A percentile compares a stretch with the other conserved stretches of the same genome.
Evolutionary conservation across 2,888 invertebrate genomes (phyloP).

Genomic region (Brachyopa scutellaris): DNA sequence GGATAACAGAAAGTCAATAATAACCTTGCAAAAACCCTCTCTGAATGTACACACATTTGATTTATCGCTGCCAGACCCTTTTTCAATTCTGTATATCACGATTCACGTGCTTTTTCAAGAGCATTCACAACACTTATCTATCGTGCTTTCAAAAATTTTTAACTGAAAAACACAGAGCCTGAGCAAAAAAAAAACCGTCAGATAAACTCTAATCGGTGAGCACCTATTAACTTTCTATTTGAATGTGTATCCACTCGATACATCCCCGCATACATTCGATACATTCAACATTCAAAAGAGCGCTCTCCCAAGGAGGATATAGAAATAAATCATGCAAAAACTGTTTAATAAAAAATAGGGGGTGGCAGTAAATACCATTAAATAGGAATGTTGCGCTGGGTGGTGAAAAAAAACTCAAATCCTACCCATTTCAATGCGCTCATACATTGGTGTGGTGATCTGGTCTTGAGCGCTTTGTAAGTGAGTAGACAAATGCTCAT

Average conservation of each 20-base stretch:
- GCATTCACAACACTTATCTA: conserved; percentile 11
- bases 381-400: conserved; percentile 4
- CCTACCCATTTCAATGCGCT: not conserved
- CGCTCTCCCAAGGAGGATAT: no score
- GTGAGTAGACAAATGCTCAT: conserved; percentile 44
- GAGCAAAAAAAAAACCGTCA: not conserved
- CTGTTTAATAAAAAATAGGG: conserved; percentile 19
- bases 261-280: not conserved
- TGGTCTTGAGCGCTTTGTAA: not conserved
- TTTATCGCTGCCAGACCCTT: conserved; percentile 12
- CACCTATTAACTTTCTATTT: conserved; percentile 47
- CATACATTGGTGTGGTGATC: conserved; percentile 1
- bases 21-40: not conserved
- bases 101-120: not conserved
- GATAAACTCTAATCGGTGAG: conserved; percentile 32
- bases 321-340: conserved; percentile 50
- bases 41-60: not conserved
- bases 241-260: conserved; percentile 23
- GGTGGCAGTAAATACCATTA: conserved; percentile 7
- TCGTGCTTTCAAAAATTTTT: not conserved
- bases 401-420: conserved; percentile 25
- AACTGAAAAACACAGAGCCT: not conserved
- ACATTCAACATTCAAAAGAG: no score
- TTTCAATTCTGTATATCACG: conserved; percentile 4
- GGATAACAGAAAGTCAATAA: not conserved